Conservation (phyloP, 2,888 invertebrate species). For the Anagyrus pseudococci region DNA sequence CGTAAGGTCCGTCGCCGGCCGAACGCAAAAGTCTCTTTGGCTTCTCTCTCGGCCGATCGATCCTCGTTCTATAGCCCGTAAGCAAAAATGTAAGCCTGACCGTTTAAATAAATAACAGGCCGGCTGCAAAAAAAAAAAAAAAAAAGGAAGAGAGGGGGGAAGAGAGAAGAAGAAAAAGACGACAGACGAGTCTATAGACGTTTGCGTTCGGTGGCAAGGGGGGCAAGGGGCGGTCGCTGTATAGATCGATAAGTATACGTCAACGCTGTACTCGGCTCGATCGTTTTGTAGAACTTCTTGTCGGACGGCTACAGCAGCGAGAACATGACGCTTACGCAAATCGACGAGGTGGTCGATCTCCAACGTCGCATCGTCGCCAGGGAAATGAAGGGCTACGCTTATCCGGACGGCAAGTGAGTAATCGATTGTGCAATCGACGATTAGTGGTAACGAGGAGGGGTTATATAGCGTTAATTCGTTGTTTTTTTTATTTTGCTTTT, state of each 20-base stretch:
- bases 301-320: conserved; percentile 42
- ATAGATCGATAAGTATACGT: not conserved
- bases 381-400: conserved; percentile 70
- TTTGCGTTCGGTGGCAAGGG: not conserved
- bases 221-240: not conserved
- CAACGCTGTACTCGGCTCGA: not conserved
- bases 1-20: too few relatives aligned
- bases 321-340: conserved; percentile 58
- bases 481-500: not conserved
- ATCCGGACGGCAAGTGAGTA: conserved; percentile 64
- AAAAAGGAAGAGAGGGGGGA: too few relatives aligned
- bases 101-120: too few relatives aligned
- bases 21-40: too few relatives aligned
- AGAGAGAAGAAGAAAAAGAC: too few relatives aligned
- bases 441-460: not conserved
- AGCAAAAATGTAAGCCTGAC: too few relatives aligned
- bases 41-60: too few relatives aligned
- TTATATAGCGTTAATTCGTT: not conserved
- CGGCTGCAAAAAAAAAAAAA: too few relatives aligned
- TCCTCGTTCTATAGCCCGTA: too few relatives aligned
- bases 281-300: conserved; percentile 46
- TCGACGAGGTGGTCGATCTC: conserved; percentile 67
- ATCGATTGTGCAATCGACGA: not conserved
- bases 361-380: conserved; percentile 65
- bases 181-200: not conserved